Evolutionary conservation across 2,797 vertebrate species (phyloP).

Genomic region (Bovichtus diacanthus): DNA sequence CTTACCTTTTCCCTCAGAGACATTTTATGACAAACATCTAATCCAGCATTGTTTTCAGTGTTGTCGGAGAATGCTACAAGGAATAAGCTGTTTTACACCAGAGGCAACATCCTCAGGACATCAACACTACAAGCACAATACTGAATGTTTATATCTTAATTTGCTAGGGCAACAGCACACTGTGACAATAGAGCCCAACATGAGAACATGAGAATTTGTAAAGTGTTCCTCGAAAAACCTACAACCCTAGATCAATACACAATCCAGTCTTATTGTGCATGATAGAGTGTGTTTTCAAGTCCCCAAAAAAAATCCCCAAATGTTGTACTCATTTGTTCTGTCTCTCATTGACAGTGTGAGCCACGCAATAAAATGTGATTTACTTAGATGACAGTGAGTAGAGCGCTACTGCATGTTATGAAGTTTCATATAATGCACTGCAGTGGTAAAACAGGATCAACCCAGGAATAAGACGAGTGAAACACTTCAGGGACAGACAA

Average conservation of each 20-base stretch:
- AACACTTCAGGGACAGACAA: background rate
- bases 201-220: background rate
- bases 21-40: constrained; percentile 55
- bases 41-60: constrained; percentile 49
- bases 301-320: too few relatives aligned
- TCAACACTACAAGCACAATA: constrained; percentile 7
- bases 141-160: background rate
- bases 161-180: background rate
- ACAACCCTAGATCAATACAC: background rate
- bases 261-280: too few relatives aligned
- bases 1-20: constrained; percentile 53
- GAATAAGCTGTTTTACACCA: constrained; percentile 36
- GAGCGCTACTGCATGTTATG: background rate
- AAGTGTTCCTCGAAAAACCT: background rate
- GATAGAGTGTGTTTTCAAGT: too few relatives aligned
- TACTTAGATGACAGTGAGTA: background rate
- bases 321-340: background rate
- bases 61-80: constrained; percentile 15
- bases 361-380: background rate
- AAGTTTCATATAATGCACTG: background rate
- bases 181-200: background rate
- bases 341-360: too few relatives aligned
- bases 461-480: background rate
- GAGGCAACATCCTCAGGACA: constrained; percentile 43
- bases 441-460: background rate